Percentiles rank a stretch among this genome's conserved stretches.
These are phyloP conservation scores for Chrysomela aeneicollis DNA, from an alignment of 2,888 invertebrate species.

Conservation along the genomic window DNA sequence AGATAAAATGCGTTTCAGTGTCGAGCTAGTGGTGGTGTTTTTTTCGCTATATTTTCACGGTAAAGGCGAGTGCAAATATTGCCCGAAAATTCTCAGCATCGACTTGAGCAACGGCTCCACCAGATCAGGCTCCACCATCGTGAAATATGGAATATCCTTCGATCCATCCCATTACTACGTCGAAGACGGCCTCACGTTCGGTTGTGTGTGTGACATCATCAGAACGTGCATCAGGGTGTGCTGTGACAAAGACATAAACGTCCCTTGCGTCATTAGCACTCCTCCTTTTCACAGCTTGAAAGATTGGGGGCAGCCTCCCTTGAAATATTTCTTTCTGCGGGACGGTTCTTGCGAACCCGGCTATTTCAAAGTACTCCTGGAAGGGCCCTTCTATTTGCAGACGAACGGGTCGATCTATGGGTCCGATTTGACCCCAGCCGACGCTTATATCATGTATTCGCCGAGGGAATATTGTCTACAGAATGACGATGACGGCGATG, in stretches of 20 bases:
- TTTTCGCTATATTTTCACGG: neutral
- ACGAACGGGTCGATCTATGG: slow-evolving; percentile 33
- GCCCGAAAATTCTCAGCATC: slow-evolving; percentile 23
- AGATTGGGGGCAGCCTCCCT: neutral
- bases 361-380: slow-evolving; percentile 3
- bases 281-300: slow-evolving; percentile 11
- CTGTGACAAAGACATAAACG: slow-evolving; percentile 26
- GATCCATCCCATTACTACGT: slow-evolving; percentile 19
- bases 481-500: neutral
- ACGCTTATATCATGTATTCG: slow-evolving; percentile 22
- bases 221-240: slow-evolving; percentile 41
- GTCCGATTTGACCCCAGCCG: slow-evolving; percentile 7
- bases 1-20: neutral
- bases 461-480: slow-evolving; percentile 38
- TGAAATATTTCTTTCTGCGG: slow-evolving; percentile 15
- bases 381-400: slow-evolving; percentile 35
- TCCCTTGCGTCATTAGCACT: neutral
- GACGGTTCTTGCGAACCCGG: slow-evolving; percentile 14
- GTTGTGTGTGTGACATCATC: slow-evolving; percentile 34
- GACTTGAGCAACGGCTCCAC: slow-evolving; percentile 13
- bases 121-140: neutral
- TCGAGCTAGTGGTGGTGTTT: neutral
- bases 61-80: neutral
- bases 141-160: slow-evolving; percentile 23
- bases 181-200: slow-evolving; percentile 19